Evolutionary conservation across 2,797 vertebrate genomes (phyloP).

Genomic region (Tarsius wallacei): DNA sequence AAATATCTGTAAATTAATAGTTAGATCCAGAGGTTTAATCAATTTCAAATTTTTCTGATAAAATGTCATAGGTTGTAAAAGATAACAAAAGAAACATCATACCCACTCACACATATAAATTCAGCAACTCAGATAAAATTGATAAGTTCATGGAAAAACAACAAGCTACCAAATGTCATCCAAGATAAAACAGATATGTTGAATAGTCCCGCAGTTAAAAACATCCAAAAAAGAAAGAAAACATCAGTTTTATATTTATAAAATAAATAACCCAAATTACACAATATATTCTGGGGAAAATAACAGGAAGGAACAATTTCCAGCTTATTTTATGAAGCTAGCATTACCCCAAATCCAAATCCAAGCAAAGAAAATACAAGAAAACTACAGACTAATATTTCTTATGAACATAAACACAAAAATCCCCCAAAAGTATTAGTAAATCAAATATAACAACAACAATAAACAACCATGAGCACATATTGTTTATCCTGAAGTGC

Average conservation of each 20-base stretch:
- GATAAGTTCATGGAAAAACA: neutral
- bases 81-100: neutral
- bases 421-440: neutral
- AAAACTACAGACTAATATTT: neutral
- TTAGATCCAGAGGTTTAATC: neutral
- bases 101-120: neutral
- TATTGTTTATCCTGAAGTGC: neutral
- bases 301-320: neutral
- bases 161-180: neutral
- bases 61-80: neutral
- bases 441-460: neutral
- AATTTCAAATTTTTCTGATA: neutral
- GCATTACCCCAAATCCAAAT: neutral
- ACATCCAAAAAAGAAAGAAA: neutral
- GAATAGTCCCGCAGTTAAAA: neutral
- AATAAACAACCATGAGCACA: neutral
- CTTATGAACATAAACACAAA: neutral
- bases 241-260: neutral
- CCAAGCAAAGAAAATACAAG: neutral
- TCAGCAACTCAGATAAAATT: slow-evolving; percentile 13
- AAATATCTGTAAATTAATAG: neutral
- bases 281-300: neutral
- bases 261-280: neutral
- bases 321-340: neutral
- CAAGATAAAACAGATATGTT: neutral